Evolutionary conservation across 2,888 invertebrate genomes (phyloP).

Genomic region (Pherbina coryleti): DNA sequence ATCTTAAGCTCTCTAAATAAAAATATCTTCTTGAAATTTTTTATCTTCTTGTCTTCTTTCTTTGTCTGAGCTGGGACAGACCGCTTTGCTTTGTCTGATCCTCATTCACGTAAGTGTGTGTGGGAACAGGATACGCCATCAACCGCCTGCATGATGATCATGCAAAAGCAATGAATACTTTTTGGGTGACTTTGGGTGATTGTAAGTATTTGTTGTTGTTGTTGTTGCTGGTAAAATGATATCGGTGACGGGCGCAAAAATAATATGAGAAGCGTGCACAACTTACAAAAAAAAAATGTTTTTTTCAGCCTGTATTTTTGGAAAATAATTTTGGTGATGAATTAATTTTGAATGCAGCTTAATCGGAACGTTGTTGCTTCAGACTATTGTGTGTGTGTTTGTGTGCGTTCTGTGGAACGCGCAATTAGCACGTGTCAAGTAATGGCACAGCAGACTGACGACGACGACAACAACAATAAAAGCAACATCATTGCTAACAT

Average conservation of each 20-base stretch:
- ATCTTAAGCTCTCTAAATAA: not conserved
- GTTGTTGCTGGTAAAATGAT: not conserved
- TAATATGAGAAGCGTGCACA: not conserved
- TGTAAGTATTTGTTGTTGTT: not conserved
- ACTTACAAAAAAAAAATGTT: not conserved
- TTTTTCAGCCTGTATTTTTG: no score
- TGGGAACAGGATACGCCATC: conserved; percentile 48
- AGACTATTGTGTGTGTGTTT: no score
- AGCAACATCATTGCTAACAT: not conserved
- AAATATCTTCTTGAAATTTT: not conserved
- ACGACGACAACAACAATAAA: not conserved
- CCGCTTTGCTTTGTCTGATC: not conserved
- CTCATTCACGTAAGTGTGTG: conserved; percentile 29
- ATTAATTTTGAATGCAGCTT: no score
- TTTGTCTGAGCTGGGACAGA: not conserved
- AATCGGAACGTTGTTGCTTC: no score
- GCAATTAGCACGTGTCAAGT: conserved; percentile 16
- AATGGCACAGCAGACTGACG: not conserved
- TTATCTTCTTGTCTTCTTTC: not conserved
- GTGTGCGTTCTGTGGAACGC: not conserved
- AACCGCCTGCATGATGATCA: no score
- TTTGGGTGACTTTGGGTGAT: not conserved
- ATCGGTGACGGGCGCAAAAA: not conserved
- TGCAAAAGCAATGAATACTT: no score
- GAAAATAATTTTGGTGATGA: no score